phyloP scores from a whole-genome alignment of 1,140 invertebrate species.

The Stegodyphus mimosarum region DNA sequence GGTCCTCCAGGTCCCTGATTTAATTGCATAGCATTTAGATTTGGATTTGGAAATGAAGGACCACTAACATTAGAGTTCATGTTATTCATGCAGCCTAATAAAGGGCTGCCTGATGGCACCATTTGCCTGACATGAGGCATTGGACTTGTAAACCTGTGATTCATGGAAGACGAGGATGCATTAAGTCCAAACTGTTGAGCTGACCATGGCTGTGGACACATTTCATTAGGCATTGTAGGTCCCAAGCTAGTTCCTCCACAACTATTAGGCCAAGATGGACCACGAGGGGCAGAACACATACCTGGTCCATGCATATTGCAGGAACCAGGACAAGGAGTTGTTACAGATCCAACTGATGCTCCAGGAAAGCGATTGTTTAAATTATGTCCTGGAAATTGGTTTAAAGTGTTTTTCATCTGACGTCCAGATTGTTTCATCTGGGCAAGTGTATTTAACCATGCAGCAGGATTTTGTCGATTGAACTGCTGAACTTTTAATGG shows the following conservation, averaged over 20 bases:
- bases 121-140: constrained; percentile 20
- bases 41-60: constrained; percentile 31
- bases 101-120: constrained; percentile 36
- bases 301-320: constrained; percentile 60
- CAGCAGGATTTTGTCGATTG: constrained; percentile 82
- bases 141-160: constrained; percentile 36
- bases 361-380: constrained; percentile 43
- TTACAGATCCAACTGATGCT: constrained; percentile 21
- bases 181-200: constrained; percentile 37
- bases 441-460: constrained; percentile 82
- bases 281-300: constrained; percentile 61
- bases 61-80: constrained; percentile 37
- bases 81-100: constrained; percentile 45
- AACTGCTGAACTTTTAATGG: constrained; percentile 89
- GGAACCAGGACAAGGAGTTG: constrained; percentile 38
- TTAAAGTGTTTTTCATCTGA: constrained; percentile 66
- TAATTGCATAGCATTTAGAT: constrained; percentile 29
- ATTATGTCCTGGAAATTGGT: constrained; percentile 61
- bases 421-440: constrained; percentile 77
- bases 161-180: constrained; percentile 35
- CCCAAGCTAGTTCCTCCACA: constrained; percentile 59
- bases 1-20: constrained; percentile 52
- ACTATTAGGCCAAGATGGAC: constrained; percentile 47
- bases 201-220: constrained; percentile 34
- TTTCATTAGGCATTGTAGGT: constrained; percentile 50